Conservation (phyloP, 2,888 invertebrate genomes). For the Sarcophaga rosellei region DNA sequence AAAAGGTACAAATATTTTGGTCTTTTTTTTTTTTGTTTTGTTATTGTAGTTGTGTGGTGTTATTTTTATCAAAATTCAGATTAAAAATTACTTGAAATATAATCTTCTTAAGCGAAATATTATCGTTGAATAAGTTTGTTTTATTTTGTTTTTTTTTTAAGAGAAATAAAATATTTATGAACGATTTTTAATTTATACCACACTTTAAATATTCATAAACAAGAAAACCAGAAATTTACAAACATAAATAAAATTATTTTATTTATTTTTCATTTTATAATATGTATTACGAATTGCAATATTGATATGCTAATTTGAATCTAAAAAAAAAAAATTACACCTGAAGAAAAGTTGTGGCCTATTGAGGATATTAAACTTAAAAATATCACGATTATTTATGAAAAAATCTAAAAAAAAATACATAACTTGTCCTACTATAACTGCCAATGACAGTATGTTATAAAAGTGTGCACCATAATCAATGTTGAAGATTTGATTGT, state of each 20-base stretch:
- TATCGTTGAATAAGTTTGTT: neutral
- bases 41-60: neutral
- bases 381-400: too few species aligned
- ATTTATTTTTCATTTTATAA: neutral
- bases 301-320: neutral
- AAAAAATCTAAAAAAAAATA: too few species aligned
- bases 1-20: neutral
- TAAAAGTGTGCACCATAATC: too few species aligned
- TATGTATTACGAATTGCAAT: neutral
- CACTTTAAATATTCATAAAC: neutral
- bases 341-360: too few species aligned
- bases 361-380: too few species aligned
- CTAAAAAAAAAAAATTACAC: too few species aligned
- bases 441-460: too few species aligned
- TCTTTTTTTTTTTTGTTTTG: neutral
- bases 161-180: neutral
- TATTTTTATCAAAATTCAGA: neutral
- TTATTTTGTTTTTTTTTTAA: neutral
- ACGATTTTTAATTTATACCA: neutral
- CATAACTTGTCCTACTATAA: too few species aligned
- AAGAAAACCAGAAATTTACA: neutral
- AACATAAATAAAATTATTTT: neutral
- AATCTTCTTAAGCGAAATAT: neutral
- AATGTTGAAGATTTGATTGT: too few species aligned
- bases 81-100: neutral